Percentiles rank a stretch among this genome's conserved stretches.
phyloP scores from a whole-genome alignment of 2,888 invertebrate species.

The Ennomos erosarius region DNA sequence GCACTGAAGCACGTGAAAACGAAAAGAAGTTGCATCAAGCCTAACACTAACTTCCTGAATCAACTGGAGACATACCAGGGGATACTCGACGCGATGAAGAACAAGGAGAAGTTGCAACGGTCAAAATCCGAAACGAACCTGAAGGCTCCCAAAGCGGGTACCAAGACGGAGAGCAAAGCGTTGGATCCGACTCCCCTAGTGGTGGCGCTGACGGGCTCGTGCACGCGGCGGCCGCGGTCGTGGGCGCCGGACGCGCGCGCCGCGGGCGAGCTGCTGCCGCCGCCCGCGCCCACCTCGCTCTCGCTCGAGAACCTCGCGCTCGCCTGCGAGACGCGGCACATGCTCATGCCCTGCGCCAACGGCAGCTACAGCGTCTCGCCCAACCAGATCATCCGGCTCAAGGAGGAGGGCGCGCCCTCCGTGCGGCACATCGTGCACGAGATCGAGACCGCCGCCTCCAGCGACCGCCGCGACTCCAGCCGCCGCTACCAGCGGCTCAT shows the following conservation, averaged over 20 bases:
- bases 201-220: constrained; percentile 81
- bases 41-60: constrained; percentile 96
- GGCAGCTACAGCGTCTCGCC: constrained; percentile 96
- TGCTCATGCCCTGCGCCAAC: constrained; percentile 93
- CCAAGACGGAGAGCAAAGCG: constrained; percentile 84
- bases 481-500: constrained; percentile 48
- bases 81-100: constrained; percentile 98
- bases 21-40: constrained; percentile 97
- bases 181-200: constrained; percentile 87
- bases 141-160: constrained; percentile 87
- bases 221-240: constrained; percentile 86
- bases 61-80: constrained; percentile 98
- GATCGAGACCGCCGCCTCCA: constrained; percentile 85
- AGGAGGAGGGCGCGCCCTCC: constrained; percentile 86
- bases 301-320: constrained; percentile 87
- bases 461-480: constrained; percentile 61
- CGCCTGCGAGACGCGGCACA: constrained; percentile 88
- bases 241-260: constrained; percentile 90
- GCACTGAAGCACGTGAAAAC: constrained; percentile 96
- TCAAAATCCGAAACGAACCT: constrained; percentile 97
- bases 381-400: constrained; percentile 94
- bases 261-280: constrained; percentile 85
- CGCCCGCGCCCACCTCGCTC: constrained; percentile 87
- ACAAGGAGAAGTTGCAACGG: constrained; percentile 95
- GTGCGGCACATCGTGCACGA: constrained; percentile 90